phyloP scores from a whole-genome alignment of 2,113 vertebrate species.

The Australoheros scitulus region DNA sequence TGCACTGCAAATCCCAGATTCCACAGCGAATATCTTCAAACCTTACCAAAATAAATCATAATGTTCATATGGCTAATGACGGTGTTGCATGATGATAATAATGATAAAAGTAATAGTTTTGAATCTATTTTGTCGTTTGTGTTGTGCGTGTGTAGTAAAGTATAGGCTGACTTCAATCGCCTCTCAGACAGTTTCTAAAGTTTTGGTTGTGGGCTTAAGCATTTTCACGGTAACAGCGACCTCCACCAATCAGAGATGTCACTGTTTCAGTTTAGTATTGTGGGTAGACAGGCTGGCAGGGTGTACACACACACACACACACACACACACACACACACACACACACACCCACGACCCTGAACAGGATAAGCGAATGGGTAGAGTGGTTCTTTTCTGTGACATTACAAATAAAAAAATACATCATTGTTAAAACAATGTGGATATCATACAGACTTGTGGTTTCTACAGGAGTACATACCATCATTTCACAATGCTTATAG shows the following conservation, averaged over 20 bases:
- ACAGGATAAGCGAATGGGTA: too few species aligned
- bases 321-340: too few species aligned
- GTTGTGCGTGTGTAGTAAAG: not conserved
- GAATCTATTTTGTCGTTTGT: not conserved
- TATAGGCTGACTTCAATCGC: not conserved
- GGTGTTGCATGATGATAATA: not conserved
- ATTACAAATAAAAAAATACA: not conserved
- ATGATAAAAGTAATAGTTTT: accelerated
- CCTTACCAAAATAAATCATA: too few species aligned
- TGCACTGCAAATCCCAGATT: not conserved
- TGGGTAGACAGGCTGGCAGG: too few species aligned
- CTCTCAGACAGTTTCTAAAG: not conserved
- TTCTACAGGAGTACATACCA: not conserved
- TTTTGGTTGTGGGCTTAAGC: not conserved
- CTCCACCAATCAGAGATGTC: not conserved
- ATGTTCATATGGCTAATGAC: not conserved
- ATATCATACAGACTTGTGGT: not conserved
- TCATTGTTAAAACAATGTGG: not conserved
- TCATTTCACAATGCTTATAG: not conserved
- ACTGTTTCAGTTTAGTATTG: not conserved
- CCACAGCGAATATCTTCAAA: not conserved
- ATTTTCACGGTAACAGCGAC: not conserved
- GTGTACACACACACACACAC: too few species aligned
- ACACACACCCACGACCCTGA: too few species aligned
- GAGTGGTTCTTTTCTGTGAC: not conserved